Conservation (phyloP, 2,888 invertebrate genomes). For the Nasonia oneida region DNA sequence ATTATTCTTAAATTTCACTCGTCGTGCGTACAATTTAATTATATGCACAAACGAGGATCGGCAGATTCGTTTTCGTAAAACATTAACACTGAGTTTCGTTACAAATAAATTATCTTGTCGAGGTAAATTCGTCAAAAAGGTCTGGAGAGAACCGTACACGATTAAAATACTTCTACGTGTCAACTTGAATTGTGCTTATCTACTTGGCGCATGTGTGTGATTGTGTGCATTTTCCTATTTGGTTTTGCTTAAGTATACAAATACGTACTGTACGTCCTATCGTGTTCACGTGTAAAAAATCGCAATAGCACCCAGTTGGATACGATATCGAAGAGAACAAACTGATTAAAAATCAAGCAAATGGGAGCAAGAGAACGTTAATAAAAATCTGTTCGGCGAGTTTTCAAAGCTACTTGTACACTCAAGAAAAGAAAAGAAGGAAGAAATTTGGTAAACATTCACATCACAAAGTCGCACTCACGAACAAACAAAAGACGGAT, state of each 20-base stretch:
- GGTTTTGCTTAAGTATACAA: conserved; percentile 44
- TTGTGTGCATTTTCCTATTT: conserved; percentile 48
- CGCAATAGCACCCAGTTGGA: conserved; percentile 38
- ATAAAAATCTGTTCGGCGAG: conserved; percentile 18
- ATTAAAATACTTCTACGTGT: conserved; percentile 48
- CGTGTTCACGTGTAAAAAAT: conserved; percentile 40
- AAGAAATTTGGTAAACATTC: not conserved
- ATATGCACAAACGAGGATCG: not conserved
- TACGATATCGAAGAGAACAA: conserved; percentile 37
- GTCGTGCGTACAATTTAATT: not conserved
- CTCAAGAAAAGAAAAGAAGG: not conserved
- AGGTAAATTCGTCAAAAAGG: conserved; percentile 34
- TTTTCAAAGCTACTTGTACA: not conserved
- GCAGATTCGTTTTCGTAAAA: conserved; percentile 16
- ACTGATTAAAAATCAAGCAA: conserved; percentile 8
- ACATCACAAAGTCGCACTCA: conserved; percentile 16
- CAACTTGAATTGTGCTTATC: conserved; percentile 46
- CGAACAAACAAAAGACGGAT: conserved; percentile 31
- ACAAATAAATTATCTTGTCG: conserved; percentile 36
- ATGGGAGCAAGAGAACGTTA: not conserved
- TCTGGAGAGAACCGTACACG: conserved; percentile 28
- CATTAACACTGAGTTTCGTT: conserved; percentile 18
- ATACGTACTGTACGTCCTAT: conserved; percentile 33
- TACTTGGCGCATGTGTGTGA: conserved; percentile 33
- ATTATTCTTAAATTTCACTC: conserved; percentile 17